Evolutionary conservation across 2,113 vertebrate species (phyloP).

Genomic region (Chunga burmeisteri): DNA sequence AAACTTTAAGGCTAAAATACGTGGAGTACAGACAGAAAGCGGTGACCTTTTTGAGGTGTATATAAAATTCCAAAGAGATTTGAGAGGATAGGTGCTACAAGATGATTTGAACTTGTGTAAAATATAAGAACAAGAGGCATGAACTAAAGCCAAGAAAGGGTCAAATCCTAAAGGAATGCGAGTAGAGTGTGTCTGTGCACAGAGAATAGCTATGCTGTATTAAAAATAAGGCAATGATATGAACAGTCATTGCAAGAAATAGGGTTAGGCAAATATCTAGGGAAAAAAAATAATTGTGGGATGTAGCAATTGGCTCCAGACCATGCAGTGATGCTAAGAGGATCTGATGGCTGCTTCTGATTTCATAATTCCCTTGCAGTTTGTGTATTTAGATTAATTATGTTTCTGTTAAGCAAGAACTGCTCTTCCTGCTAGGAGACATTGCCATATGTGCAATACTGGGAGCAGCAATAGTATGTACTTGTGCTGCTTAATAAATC

Average conservation of each 20-base stretch:
- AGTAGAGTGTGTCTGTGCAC: neutral
- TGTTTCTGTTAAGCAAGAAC: neutral
- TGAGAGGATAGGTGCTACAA: neutral
- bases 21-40: neutral
- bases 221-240: neutral
- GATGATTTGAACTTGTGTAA: slow-evolving; percentile 39
- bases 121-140: neutral
- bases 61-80: neutral
- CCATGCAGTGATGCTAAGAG: neutral
- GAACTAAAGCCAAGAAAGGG: slow-evolving; percentile 12
- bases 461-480: neutral
- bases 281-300: neutral
- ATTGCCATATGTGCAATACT: neutral
- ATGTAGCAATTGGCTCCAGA: slow-evolving; percentile 28
- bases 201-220: neutral
- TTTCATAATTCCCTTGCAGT: slow-evolving; percentile 16
- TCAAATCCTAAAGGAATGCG: neutral
- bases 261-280: neutral
- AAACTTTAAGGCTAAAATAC: neutral
- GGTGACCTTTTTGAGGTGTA: neutral
- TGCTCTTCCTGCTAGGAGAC: neutral
- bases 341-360: slow-evolving; percentile 3
- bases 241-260: neutral
- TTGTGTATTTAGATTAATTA: neutral
- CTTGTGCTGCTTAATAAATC: neutral